phyloP scores from a whole-genome alignment of 2,888 invertebrate genomes.

The Aromia moschata region DNA sequence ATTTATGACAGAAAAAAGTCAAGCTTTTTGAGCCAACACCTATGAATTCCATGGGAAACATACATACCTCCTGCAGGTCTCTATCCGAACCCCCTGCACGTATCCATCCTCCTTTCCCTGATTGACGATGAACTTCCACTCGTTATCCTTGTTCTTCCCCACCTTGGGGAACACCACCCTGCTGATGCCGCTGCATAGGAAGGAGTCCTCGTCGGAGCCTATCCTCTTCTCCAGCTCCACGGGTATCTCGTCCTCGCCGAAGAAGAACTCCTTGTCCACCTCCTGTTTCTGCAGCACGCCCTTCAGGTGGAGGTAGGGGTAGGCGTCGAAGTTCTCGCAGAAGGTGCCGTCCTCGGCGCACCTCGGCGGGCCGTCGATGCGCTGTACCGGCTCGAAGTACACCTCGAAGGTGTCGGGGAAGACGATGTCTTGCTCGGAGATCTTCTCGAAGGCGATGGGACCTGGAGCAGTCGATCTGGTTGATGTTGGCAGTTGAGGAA shows the following conservation, averaged over 20 bases:
- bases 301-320: conserved; percentile 57
- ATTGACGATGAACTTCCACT: conserved; percentile 77
- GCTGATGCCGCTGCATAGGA: conserved; percentile 54
- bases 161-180: conserved; percentile 70
- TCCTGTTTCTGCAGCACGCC: conserved; percentile 49
- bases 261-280: conserved; percentile 37
- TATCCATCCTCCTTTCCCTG: conserved; percentile 65
- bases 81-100: conserved; percentile 76
- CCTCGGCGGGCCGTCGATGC: no score
- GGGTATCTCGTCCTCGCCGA: conserved; percentile 46
- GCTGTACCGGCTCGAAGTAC: no score
- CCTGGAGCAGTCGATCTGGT: no score
- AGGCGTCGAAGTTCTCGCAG: no score
- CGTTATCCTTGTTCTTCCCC: conserved; percentile 67
- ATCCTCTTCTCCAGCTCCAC: conserved; percentile 22
- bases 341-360: no score
- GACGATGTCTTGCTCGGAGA: no score
- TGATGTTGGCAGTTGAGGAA: no score
- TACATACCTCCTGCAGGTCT: conserved; percentile 71
- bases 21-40: no score
- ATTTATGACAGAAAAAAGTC: no score
- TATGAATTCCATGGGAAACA: no score
- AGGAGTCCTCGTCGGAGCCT: conserved; percentile 45
- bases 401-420: no score
- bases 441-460: no score